These are phyloP conservation scores for Thera britannica DNA, from an alignment of 2,888 invertebrate genomes.

Conservation along the genomic window DNA sequence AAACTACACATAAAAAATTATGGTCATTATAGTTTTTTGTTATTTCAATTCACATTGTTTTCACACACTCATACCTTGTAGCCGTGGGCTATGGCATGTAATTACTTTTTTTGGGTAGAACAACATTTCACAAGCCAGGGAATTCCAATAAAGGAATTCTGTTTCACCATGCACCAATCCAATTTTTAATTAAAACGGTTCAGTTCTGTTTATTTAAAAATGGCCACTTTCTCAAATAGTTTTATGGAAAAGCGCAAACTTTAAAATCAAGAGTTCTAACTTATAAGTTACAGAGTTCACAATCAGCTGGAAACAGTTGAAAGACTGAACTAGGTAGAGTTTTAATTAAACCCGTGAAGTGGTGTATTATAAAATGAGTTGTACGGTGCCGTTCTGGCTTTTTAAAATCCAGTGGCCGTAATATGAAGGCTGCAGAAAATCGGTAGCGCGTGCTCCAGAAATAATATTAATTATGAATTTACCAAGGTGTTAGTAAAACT, in stretches of 20 bases:
- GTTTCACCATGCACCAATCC: background rate
- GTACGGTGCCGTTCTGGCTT: conserved; percentile 7
- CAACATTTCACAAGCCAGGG: background rate
- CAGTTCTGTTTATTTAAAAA: conserved; percentile 9
- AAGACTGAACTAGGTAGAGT: conserved; percentile 55
- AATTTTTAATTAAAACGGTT: conserved; percentile 8
- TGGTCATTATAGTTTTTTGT: too few relatives aligned
- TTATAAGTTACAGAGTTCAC: conserved; percentile 47
- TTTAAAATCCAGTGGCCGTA: background rate
- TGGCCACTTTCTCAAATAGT: conserved; percentile 12
- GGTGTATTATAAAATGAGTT: conserved; percentile 42
- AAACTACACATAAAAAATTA: too few relatives aligned
- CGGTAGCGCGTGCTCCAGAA: too few relatives aligned
- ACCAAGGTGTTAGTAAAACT: too few relatives aligned
- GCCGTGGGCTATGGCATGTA: background rate
- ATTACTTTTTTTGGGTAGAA: background rate
- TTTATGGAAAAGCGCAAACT: conserved; percentile 17
- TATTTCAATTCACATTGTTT: too few relatives aligned
- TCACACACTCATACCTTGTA: background rate
- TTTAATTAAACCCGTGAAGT: conserved; percentile 73
- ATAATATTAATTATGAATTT: too few relatives aligned
- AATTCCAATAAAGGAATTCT: conserved; percentile 8
- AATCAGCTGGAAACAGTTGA: conserved; percentile 51
- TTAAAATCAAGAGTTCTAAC: conserved; percentile 20
- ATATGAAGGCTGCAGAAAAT: background rate